Evolutionary conservation across 2,888 invertebrate genomes (phyloP), one percentile per base, ranked within the genome.

Genomic region (Dusona sp.): DNA sequence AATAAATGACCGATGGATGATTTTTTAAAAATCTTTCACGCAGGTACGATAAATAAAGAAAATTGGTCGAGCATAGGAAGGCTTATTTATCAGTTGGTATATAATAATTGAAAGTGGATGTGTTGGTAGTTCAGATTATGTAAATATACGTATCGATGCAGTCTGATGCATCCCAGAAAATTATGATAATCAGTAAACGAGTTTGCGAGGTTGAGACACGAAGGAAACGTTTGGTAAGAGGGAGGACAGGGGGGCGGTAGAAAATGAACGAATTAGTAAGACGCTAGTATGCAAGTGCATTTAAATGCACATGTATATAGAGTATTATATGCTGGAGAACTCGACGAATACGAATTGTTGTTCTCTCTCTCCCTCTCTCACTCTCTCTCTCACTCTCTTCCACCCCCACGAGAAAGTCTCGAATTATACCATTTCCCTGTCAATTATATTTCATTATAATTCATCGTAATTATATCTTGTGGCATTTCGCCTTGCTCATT

Each of bases 391-490:
- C 22, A 13, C 45, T 33, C 33, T 19, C 45, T 29, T 54, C 22
- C 61, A 29, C 61, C 61, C 61, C 25, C 74, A 6, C 85, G 85
- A 29, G 85, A 85, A 85, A 82, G 78, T 85, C 77, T 81, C 77
- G 74, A 80, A 85, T 85, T 68, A 82, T 81, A 82, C 45, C 78
- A 85, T 82, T 85, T 85, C 80, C 77, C 61, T 68, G 54, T 80
- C 84, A 85, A 85, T 82, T 85, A 85, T 79, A 85, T 79, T 82
- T 68, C 79, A 83, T 79, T 85, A 82, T 82, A 79, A 82, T 85
- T 82, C 79, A 85, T 82, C 54, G 79, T 79, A 82, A 82, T 83
- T 82, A 85, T 78, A 73, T 73, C 67, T 77, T 13, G 19, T 48
- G 25, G 16, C 25, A 25, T 75, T 36, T n/a, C 36, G 29, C 19